Evolutionary conservation across 2,888 invertebrate species (phyloP).

Genomic region (Leptopilina drosophilae): DNA sequence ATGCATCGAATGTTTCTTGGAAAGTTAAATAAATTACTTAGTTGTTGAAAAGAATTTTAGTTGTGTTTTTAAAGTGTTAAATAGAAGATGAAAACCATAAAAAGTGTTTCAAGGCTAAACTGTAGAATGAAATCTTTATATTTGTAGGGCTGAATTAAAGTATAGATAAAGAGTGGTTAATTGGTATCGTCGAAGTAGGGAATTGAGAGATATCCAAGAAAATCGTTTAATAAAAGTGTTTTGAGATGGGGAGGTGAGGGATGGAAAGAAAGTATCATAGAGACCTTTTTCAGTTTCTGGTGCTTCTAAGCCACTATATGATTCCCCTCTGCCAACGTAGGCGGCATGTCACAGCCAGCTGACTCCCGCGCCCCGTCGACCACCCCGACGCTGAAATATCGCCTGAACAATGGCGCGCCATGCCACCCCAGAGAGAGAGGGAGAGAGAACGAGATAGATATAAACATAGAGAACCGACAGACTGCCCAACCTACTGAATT

Average conservation of each 20-base stretch:
- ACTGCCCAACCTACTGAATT: conserved; percentile 61
- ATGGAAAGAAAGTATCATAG: conserved; percentile 44
- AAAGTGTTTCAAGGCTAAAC: conserved; percentile 9
- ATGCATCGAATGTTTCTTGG: background rate
- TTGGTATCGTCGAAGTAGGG: conserved; percentile 66
- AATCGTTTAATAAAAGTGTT: conserved; percentile 70
- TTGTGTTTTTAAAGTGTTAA: too few relatives aligned
- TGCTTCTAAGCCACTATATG: conserved; percentile 72
- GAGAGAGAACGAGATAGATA: conserved; percentile 49
- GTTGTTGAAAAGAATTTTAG: background rate
- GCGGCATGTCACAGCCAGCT: conserved; percentile 77
- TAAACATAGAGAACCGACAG: conserved; percentile 56
- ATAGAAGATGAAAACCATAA: background rate
- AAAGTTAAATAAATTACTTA: background rate
- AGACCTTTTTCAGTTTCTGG: conserved; percentile 69
- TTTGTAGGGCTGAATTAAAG: conserved; percentile 31
- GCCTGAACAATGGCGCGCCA: conserved; percentile 75
- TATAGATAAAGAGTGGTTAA: conserved; percentile 45
- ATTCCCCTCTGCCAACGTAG: conserved; percentile 74
- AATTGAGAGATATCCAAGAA: conserved; percentile 43
- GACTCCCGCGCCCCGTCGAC: conserved; percentile 71
- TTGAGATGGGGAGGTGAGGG: conserved; percentile 50
- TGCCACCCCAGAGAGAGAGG: conserved; percentile 59
- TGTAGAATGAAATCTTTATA: conserved; percentile 19
- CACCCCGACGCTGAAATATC: conserved; percentile 75